Base-by-base conservation (phyloP, 1,140 invertebrate species). In the Carposina sasakii region DNA sequence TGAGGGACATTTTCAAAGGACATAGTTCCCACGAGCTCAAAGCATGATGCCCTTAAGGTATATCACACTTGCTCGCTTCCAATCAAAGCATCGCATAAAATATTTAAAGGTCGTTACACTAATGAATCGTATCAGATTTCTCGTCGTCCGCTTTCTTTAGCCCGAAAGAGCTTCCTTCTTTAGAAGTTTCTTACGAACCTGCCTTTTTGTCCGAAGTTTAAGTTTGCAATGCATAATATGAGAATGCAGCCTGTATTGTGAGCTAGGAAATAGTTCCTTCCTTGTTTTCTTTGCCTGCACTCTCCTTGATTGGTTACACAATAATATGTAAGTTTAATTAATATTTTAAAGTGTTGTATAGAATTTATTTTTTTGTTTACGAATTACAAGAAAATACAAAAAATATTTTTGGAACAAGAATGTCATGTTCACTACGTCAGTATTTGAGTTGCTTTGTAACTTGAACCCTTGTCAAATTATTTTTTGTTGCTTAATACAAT, bases 61-160 rank as follows among this genome's bases (percentile, higher is more conserved):
- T 48, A 55, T 51, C 61, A 71, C 76, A 73, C 64, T 67, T 71
- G 57, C 66, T 57, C 58, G 64, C 60, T 74, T 71, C 60, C 73
- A 79, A 85, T 86, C 81, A 83, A 76, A 78, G 71, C 57, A 60
- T 47, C 41, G 48, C 67, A 60, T 84, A 69, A 81, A 84, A 81
- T 81, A 85, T 86, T 84, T 79, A 86, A 78, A 81, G 67, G 59
- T 79, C 81, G 75, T 86, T 83, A 79, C 67, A 66, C 64, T 84
- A 86, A 86, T 85, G 81, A 86, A 86, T 83, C 84, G 71, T 86
- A 86, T 86, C 84, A 76, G 81, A 81, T 84, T 75, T 60, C 60
- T 46, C 61, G 59, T 55, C 63, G 48, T 60, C 55, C 56, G 51
- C 57, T 36, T 20, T 26, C 34, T 34, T 42, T 34, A 43, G 57